These are phyloP conservation scores for Galeopsomyia nigrocyanea DNA, from an alignment of 2,888 invertebrate species.

Conservation along the genomic window DNA sequence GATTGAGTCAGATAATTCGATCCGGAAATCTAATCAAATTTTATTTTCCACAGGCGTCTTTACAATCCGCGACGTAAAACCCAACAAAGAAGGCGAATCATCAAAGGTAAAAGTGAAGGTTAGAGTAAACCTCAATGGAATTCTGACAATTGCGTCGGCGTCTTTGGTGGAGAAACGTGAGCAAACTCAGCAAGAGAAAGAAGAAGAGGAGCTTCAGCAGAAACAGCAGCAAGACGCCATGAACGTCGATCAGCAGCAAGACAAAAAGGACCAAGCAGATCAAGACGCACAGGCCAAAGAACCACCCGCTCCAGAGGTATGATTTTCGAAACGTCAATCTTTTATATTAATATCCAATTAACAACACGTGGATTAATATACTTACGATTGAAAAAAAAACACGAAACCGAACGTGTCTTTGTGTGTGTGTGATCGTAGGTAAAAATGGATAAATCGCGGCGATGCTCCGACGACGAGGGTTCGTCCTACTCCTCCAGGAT, in stretches of 20 bases:
- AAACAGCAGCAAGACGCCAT: conserved; percentile 55
- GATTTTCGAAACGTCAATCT: conserved; percentile 17
- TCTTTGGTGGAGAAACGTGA: conserved; percentile 80
- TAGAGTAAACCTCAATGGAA: conserved; percentile 92
- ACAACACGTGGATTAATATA: conserved; percentile 3
- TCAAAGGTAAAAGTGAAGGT: conserved; percentile 97
- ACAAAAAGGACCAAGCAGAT: conserved; percentile 63
- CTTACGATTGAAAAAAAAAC: not conserved
- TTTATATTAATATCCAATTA: not conserved
- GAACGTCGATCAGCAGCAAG: conserved; percentile 57
- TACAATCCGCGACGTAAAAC: conserved; percentile 85
- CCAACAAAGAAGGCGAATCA: conserved; percentile 90
- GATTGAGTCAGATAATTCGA: conserved; percentile 6
- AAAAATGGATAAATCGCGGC: conserved; percentile 67
- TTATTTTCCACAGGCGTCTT: conserved; percentile 74
- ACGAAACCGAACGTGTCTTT: conserved; percentile 48
- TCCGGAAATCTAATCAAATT: not conserved
- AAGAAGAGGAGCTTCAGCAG: conserved; percentile 66
- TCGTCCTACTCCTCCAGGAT: conserved; percentile 67
- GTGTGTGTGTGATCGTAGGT: conserved; percentile 68
- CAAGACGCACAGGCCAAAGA: conserved; percentile 66
- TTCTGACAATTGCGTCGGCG: conserved; percentile 90
- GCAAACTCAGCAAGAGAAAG: conserved; percentile 65
- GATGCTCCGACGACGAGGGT: conserved; percentile 65
- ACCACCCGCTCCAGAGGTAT: conserved; percentile 65